These are phyloP conservation scores for Callosobruchus maculatus DNA, from an alignment of 2,888 invertebrate species.

Conservation along the genomic window DNA sequence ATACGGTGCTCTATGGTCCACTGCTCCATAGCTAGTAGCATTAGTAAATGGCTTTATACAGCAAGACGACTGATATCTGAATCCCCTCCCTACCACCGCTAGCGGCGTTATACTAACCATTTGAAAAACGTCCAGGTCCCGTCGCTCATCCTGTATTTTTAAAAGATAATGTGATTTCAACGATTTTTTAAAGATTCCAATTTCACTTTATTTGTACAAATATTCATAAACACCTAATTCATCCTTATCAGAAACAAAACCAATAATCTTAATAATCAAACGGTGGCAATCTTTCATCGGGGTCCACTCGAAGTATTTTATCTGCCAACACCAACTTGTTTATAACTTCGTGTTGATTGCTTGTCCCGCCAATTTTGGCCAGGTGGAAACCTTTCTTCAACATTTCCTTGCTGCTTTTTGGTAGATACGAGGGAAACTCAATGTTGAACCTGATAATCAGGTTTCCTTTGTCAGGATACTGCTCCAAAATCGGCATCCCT, in stretches of 20 bases:
- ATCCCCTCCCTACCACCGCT: too few species aligned
- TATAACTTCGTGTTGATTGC: slow-evolving; percentile 42
- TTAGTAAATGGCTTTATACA: too few species aligned
- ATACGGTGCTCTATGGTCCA: too few species aligned
- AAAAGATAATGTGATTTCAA: too few species aligned
- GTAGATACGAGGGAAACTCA: slow-evolving; percentile 55
- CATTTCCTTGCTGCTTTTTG: slow-evolving; percentile 49
- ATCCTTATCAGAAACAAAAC: neutral
- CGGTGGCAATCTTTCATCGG: slow-evolving; percentile 45
- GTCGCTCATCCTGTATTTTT: too few species aligned
- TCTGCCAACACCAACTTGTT: slow-evolving; percentile 48
- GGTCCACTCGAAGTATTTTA: slow-evolving; percentile 47
- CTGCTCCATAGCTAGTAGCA: too few species aligned
- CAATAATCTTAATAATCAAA: slow-evolving; percentile 16
- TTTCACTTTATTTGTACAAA: too few species aligned
- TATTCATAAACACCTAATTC: too few species aligned
- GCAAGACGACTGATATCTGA: too few species aligned
- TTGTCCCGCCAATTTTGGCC: slow-evolving; percentile 39
- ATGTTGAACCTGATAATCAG: slow-evolving; percentile 66
- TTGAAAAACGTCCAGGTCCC: too few species aligned
- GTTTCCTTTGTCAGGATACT: slow-evolving; percentile 62
- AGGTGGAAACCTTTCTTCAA: slow-evolving; percentile 43
- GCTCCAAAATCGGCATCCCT: slow-evolving; percentile 67
- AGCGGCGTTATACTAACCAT: too few species aligned
- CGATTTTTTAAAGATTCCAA: too few species aligned